Evolutionary conservation across 2,113 vertebrate genomes (phyloP).

Genomic region (Piliocolobus tephrosceles): DNA sequence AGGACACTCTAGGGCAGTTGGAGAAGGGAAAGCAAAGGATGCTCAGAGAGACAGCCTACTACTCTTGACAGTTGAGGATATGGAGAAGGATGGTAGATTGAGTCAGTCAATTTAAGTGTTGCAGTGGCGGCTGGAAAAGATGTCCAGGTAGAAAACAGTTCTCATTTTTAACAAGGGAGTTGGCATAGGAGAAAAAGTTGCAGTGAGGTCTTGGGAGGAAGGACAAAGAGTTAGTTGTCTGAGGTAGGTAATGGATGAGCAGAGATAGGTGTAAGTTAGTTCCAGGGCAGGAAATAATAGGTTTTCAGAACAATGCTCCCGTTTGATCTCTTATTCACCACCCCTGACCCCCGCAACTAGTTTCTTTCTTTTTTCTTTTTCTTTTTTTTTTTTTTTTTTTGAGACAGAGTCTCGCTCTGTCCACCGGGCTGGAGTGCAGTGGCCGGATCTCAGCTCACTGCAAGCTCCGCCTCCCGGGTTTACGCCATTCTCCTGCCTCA

Average conservation of each 20-base stretch:
- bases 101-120: not conserved
- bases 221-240: constrained; percentile 1
- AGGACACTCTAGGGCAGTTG: not conserved
- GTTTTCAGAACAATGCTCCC: not conserved
- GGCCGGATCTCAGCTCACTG: no score
- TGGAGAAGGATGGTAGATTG: not conserved
- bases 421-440: no score
- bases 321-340: not conserved
- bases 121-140: not conserved
- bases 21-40: not conserved
- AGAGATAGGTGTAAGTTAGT: not conserved
- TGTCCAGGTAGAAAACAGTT: not conserved
- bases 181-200: not conserved
- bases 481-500: no score
- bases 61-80: not conserved
- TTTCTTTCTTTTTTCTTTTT: no score
- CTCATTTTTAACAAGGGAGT: not conserved
- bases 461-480: no score
- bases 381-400: no score
- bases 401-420: no score
- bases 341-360: not conserved
- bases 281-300: not conserved
- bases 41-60: not conserved
- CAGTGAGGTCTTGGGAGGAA: not conserved
- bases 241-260: not conserved